Percentiles rank a stretch among this genome's conserved stretches.
Conservation (phyloP, 2,797 vertebrate species). For the Paratrypauchen microcephalus region DNA sequence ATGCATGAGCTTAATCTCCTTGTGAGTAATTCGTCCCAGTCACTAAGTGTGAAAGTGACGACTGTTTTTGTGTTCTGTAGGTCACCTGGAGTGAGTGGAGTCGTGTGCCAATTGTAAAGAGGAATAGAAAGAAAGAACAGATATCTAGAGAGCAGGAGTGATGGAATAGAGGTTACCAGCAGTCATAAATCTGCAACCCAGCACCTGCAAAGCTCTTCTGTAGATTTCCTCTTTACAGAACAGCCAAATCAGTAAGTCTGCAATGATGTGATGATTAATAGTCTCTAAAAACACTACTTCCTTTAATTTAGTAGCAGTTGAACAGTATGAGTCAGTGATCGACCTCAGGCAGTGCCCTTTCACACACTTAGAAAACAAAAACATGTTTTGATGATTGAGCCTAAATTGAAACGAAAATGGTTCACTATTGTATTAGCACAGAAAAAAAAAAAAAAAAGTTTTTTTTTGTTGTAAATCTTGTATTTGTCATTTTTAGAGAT, state of each 20-base stretch:
- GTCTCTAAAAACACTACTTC: conserved; percentile 38
- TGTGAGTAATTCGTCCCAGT: conserved; percentile 60
- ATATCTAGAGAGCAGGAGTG: conserved; percentile 44
- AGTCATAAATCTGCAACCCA: conserved; percentile 41
- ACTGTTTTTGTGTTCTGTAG: conserved; percentile 61
- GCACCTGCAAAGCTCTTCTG: conserved; percentile 50
- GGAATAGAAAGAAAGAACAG: conserved; percentile 23
- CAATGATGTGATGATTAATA: conserved; percentile 34
- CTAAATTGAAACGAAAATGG: neutral
- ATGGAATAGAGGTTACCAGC: conserved; percentile 60
- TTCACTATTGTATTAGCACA: neutral
- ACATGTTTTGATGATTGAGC: conserved; percentile 43
- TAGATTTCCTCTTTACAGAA: conserved; percentile 29
- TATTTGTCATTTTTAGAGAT: too few species aligned
- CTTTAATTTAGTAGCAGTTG: conserved; percentile 23
- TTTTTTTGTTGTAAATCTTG: neutral
- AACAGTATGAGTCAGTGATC: conserved; percentile 51
- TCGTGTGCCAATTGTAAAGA: conserved; percentile 50
- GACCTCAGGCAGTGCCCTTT: conserved; percentile 41
- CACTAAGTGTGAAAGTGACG: conserved; percentile 54
- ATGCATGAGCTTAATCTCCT: conserved; percentile 51
- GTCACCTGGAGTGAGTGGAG: conserved; percentile 45
- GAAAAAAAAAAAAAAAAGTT: too few species aligned
- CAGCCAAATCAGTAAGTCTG: conserved; percentile 34
- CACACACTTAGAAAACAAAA: conserved; percentile 48